Evolutionary conservation across 1,140 invertebrate genomes (phyloP).

Genomic region (Lysiphlebus fabarum): DNA sequence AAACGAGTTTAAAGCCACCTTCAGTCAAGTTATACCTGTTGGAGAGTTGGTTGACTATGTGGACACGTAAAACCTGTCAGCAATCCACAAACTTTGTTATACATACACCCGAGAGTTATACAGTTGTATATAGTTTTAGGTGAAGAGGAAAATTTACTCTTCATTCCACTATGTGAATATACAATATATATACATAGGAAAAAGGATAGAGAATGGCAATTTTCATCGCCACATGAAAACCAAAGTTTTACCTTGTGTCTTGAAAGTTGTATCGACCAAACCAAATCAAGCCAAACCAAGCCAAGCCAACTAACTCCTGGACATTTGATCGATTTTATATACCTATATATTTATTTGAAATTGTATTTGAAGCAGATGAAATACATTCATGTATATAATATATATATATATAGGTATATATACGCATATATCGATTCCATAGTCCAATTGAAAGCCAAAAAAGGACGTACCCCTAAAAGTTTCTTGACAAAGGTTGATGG

Average conservation of each 20-base stretch:
- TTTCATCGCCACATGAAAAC: no score
- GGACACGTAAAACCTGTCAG: conserved; percentile 13
- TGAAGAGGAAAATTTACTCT: not conserved
- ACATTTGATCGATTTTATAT: conserved; percentile 15
- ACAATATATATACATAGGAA: conserved; percentile 2
- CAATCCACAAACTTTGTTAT: conserved; percentile 13
- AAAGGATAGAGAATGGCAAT: not conserved
- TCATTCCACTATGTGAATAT: not conserved
- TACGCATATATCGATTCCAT: no score
- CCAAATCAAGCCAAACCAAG: no score
- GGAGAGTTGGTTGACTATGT: not conserved
- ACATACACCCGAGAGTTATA: conserved; percentile 1
- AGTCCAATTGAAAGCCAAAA: not conserved
- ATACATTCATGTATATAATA: no score
- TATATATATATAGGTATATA: no score
- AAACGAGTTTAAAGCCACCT: conserved; percentile 1
- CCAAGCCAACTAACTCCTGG: not conserved
- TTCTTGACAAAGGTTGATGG: conserved; percentile 11
- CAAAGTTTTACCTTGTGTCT: no score
- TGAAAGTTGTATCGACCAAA: no score
- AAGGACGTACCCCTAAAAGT: conserved; percentile 3
- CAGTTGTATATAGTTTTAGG: no score
- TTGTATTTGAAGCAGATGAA: no score
- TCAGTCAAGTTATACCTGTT: conserved; percentile 14
- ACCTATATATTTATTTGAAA: not conserved